Conservation (phyloP, 2,797 vertebrate genomes). For the Platyrinchus mystaceus region DNA sequence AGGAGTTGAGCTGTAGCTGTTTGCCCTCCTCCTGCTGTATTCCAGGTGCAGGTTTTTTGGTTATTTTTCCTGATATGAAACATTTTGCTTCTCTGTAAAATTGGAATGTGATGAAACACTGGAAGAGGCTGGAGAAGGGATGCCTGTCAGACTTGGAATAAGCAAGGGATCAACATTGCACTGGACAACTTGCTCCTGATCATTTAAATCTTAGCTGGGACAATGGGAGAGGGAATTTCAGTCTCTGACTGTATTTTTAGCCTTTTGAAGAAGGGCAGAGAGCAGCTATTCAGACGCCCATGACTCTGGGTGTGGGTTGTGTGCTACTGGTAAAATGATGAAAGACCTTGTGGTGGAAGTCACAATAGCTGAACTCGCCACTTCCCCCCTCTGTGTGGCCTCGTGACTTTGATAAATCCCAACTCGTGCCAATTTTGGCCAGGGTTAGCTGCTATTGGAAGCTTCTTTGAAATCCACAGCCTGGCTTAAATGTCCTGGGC, state of each 20-base stretch:
- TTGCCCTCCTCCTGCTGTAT: fast-evolving
- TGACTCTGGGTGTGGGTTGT: background rate
- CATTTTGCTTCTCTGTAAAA: background rate
- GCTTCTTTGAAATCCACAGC: background rate
- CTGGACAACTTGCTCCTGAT: background rate
- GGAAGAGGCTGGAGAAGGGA: background rate
- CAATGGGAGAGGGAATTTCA: background rate
- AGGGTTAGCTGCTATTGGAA: background rate
- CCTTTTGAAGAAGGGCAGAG: background rate
- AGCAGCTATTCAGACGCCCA: background rate
- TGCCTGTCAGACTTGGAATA: background rate
- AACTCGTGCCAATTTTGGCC: background rate
- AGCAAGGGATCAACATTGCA: background rate
- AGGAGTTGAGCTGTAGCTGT: background rate
- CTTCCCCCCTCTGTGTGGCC: background rate
- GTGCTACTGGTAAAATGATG: background rate
- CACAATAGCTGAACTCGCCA: background rate
- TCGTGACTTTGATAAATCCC: constrained; percentile 19
- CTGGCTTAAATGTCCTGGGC: background rate
- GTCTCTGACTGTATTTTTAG: background rate
- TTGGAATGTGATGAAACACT: background rate
- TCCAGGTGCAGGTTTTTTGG: background rate
- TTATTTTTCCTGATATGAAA: background rate
- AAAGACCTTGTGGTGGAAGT: background rate
- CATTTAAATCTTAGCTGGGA: background rate